A percentile compares a stretch with the other conserved stretches of the same genome.
These are phyloP conservation scores for Xenopus laevis DNA, from an alignment of 2,113 vertebrate genomes.

Conservation along the genomic window DNA sequence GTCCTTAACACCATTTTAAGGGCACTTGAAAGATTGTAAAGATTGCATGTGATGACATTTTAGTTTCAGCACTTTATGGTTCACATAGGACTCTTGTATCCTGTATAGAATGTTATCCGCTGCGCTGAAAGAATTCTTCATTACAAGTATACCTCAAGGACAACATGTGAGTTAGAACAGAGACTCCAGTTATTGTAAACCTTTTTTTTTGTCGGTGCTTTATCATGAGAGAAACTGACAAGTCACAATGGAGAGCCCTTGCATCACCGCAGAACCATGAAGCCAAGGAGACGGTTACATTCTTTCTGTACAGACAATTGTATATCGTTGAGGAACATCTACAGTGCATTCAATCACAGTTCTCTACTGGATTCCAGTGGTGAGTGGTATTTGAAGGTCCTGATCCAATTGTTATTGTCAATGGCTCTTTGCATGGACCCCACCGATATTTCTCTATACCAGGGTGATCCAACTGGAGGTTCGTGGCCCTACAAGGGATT, in stretches of 20 bases:
- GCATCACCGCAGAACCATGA: conserved; percentile 4
- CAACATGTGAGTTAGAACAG: neutral
- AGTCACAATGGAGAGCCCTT: neutral
- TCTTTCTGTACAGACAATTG: too few species aligned
- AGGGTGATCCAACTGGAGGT: too few species aligned
- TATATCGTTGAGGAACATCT: too few species aligned
- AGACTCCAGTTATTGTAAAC: conserved; percentile 6
- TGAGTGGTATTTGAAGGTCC: too few species aligned
- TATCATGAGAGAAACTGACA: conserved; percentile 27
- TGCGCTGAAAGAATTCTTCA: conserved; percentile 36
- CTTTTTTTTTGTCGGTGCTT: conserved; percentile 1
- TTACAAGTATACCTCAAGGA: conserved; percentile 7
- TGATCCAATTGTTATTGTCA: too few species aligned
- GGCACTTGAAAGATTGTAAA: conserved; percentile 4
- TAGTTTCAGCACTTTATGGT: conserved; percentile 6
- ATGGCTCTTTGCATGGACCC: too few species aligned
- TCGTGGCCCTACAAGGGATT: too few species aligned
- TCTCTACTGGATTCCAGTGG: too few species aligned
- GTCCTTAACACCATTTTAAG: conserved; percentile 7
- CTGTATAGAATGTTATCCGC: neutral
- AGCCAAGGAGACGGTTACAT: too few species aligned
- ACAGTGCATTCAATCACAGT: too few species aligned
- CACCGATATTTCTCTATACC: too few species aligned
- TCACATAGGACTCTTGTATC: neutral
- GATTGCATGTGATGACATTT: conserved; percentile 1